phyloP scores from a whole-genome alignment of 1,140 invertebrate species.

The Daktulosphaira vitifoliae region DNA sequence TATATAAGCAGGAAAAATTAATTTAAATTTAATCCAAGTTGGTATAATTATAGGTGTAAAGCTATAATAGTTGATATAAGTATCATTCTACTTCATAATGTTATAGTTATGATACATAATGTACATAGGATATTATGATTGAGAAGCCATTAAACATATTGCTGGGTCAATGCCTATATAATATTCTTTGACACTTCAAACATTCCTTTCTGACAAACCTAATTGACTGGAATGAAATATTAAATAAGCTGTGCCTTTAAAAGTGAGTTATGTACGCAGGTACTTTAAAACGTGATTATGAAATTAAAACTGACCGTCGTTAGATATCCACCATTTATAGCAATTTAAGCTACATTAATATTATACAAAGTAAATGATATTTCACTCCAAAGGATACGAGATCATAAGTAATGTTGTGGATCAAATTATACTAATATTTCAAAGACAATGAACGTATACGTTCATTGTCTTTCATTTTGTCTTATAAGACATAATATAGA shows the following conservation, averaged over 20 bases:
- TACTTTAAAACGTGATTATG: not conserved
- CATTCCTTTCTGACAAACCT: not conserved
- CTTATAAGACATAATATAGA: not conserved
- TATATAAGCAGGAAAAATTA: too few relatives aligned
- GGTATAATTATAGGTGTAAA: too few relatives aligned
- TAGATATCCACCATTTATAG: conserved; percentile 5
- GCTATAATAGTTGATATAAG: not conserved
- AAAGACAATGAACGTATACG: conserved; percentile 16
- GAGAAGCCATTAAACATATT: conserved; percentile 1
- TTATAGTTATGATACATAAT: not conserved
- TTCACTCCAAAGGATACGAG: conserved; percentile 5
- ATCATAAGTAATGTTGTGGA: conserved; percentile 5
- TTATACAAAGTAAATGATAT: conserved; percentile 13
- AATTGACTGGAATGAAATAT: conserved; percentile 15
- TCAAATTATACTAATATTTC: conserved; percentile 12
- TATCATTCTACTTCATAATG: conserved; percentile 6
- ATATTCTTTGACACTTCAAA: not conserved
- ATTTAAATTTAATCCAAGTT: too few relatives aligned
- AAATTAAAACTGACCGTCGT: conserved; percentile 3
- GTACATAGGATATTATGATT: conserved; percentile 4
- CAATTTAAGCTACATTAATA: conserved; percentile 23
- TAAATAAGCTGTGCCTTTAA: too few relatives aligned
- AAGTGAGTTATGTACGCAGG: too few relatives aligned
- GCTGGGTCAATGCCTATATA: not conserved
- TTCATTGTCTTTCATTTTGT: conserved; percentile 10